Percentiles rank a stretch among this genome's conserved stretches.
phyloP scores from a whole-genome alignment of 2,888 invertebrate genomes.

The Drosophila fungiperda region DNA sequence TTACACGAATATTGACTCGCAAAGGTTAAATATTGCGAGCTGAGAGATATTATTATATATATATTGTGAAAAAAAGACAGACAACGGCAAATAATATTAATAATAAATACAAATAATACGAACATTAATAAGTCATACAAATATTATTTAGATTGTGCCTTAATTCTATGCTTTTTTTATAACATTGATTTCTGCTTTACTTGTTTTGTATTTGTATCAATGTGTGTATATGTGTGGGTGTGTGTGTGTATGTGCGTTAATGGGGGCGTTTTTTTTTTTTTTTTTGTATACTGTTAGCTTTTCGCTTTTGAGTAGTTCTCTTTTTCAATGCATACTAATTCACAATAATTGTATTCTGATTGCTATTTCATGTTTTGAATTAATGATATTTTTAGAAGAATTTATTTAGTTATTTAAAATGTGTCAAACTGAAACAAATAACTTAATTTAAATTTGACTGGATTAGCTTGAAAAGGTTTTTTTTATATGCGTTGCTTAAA shows the following conservation, averaged over 20 bases:
- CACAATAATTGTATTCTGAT: slow-evolving; percentile 36
- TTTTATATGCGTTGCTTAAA: neutral
- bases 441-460: neutral
- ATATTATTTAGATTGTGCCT: slow-evolving; percentile 69
- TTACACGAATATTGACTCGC: neutral
- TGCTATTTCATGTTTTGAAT: neutral
- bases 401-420: neutral
- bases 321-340: slow-evolving; percentile 57
- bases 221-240: neutral
- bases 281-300: slow-evolving; percentile 30
- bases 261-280: slow-evolving; percentile 33
- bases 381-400: neutral
- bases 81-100: neutral
- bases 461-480: neutral
- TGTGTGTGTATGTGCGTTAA: slow-evolving; percentile 12
- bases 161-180: slow-evolving; percentile 34
- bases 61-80: neutral
- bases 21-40: neutral
- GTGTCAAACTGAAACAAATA: neutral
- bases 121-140: slow-evolving; percentile 72
- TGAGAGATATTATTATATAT: neutral
- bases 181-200: slow-evolving; percentile 41
- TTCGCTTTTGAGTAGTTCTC: slow-evolving; percentile 41
- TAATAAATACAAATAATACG: slow-evolving; percentile 73
- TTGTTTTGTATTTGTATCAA: neutral